A percentile compares a stretch with the other conserved stretches of the same genome.
Evolutionary conservation across 2,888 invertebrate genomes (phyloP).

Genomic region (Cactoblastis cactorum): DNA sequence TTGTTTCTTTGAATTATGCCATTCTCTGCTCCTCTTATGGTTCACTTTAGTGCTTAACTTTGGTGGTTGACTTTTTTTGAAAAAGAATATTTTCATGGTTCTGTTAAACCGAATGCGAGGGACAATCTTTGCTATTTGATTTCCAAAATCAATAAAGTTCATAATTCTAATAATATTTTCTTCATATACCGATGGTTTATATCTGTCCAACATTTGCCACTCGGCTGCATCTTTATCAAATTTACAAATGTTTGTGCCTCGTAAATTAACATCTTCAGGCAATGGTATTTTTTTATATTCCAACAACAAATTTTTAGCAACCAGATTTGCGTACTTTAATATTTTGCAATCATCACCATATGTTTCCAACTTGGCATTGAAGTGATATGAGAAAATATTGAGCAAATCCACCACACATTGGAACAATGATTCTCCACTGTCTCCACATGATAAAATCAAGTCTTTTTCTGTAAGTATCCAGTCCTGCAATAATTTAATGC

Average conservation of each 20-base stretch:
- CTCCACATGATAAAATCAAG: slow-evolving; percentile 87
- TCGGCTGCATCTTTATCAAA: slow-evolving; percentile 84
- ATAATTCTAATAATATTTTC: slow-evolving; percentile 87
- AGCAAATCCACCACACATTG: slow-evolving; percentile 88
- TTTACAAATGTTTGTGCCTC: slow-evolving; percentile 84
- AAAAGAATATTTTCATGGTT: slow-evolving; percentile 64
- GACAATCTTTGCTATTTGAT: slow-evolving; percentile 82
- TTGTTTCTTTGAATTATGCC: slow-evolving; percentile 66
- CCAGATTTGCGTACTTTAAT: slow-evolving; percentile 48
- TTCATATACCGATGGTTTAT: slow-evolving; percentile 79
- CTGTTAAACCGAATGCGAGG: slow-evolving; percentile 84
- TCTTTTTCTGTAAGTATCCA: slow-evolving; percentile 91
- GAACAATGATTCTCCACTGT: slow-evolving; percentile 88
- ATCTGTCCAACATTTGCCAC: slow-evolving; percentile 82
- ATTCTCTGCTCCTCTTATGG: slow-evolving; percentile 63
- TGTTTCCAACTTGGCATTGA: slow-evolving; percentile 51
- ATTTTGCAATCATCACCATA: slow-evolving; percentile 37
- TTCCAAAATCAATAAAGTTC: slow-evolving; percentile 89
- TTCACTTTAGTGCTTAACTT: slow-evolving; percentile 59
- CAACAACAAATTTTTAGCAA: slow-evolving; percentile 74
- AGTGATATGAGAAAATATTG: slow-evolving; percentile 88
- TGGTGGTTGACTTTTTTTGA: slow-evolving; percentile 52
- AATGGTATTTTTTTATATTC: slow-evolving; percentile 83
- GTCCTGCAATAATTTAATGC: slow-evolving; percentile 88
- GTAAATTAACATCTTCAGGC: slow-evolving; percentile 86